These are phyloP conservation scores for Pachycephala philippinensis DNA, from an alignment of 2,113 vertebrate species.

Conservation along the genomic window DNA sequence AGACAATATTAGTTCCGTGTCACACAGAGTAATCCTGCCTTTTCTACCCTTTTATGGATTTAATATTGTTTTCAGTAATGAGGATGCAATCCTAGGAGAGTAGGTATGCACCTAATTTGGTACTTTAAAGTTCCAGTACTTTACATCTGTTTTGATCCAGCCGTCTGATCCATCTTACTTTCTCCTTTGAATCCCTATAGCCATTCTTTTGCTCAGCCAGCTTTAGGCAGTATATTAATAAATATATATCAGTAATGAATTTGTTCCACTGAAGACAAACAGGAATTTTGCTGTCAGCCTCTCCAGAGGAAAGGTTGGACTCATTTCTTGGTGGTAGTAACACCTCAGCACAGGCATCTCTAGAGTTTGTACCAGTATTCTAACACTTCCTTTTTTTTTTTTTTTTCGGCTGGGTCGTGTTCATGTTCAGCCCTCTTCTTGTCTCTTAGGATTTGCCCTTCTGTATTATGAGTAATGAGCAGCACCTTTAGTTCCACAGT, in stretches of 20 bases:
- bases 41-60: slow-evolving; percentile 7
- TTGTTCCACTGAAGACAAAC: background rate
- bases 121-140: background rate
- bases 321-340: background rate
- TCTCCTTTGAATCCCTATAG: background rate
- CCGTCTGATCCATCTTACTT: background rate
- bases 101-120: background rate
- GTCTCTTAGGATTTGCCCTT: background rate
- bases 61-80: background rate
- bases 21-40: slow-evolving; percentile 24
- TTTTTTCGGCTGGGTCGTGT: background rate
- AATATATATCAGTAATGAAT: background rate
- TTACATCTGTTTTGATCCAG: background rate
- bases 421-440: background rate
- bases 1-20: slow-evolving; percentile 23
- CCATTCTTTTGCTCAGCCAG: background rate
- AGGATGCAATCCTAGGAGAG: background rate
- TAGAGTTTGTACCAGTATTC: background rate
- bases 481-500: background rate
- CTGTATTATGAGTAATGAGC: background rate
- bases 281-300: background rate
- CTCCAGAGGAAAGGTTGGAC: background rate
- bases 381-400: background rate
- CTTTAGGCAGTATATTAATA: background rate
- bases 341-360: background rate